A percentile compares a stretch with the other conserved stretches of the same genome.
These are phyloP conservation scores for Salvator merianae DNA, from an alignment of 2,113 vertebrate species.

Conservation along the genomic window DNA sequence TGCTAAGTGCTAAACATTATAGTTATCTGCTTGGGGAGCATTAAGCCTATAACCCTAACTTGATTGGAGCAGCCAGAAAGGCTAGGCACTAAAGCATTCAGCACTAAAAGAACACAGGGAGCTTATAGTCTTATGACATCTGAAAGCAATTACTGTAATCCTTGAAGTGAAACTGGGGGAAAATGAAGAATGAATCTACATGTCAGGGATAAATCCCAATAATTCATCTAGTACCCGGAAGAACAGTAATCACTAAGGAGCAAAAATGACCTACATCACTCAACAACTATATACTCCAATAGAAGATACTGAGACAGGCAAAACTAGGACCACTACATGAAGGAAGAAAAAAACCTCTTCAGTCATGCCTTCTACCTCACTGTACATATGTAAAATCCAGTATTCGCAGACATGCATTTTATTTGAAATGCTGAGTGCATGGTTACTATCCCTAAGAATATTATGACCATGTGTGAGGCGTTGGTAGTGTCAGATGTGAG, in stretches of 20 bases:
- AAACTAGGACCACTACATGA: not conserved
- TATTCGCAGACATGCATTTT: not conserved
- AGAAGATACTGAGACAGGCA: not conserved
- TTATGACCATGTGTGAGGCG: not conserved
- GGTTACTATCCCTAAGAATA: not conserved
- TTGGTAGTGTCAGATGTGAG: no score
- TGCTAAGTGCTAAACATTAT: not conserved
- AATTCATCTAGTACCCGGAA: not conserved
- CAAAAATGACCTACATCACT: not conserved
- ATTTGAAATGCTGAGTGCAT: not conserved
- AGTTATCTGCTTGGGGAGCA: constrained; percentile 13
- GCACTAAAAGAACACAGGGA: not conserved
- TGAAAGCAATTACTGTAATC: constrained; percentile 6
- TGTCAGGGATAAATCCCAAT: not conserved
- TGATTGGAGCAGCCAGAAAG: not conserved
- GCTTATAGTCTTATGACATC: not conserved
- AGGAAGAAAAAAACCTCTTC: not conserved
- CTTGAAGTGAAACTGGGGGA: not conserved
- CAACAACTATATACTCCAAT: not conserved
- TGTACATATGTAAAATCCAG: not conserved
- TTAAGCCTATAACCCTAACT: not conserved
- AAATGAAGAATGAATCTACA: not conserved
- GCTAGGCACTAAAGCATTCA: not conserved
- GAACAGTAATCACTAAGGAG: not conserved
- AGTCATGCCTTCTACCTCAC: not conserved